Percentiles rank a stretch among this genome's conserved stretches.
Conservation (phyloP, 2,113 vertebrate species). For the Nibea coibor region DNA sequence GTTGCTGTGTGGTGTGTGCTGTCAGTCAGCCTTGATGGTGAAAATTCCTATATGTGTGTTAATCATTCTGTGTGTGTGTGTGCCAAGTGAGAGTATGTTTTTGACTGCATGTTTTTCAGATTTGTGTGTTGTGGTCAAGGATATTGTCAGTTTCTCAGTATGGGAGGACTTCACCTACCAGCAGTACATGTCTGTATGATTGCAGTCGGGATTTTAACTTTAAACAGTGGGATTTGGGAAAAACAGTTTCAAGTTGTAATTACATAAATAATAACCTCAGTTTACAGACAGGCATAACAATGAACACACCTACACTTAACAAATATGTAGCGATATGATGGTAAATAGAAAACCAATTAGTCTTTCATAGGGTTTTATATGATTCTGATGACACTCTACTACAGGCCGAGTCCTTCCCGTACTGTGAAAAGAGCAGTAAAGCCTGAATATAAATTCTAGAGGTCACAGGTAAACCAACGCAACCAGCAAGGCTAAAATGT, state of each 20-base stretch:
- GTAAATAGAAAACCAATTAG: too few relatives aligned
- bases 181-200: neutral
- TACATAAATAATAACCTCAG: too few relatives aligned
- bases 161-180: neutral
- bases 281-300: too few relatives aligned
- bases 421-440: too few relatives aligned
- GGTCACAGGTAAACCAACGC: neutral
- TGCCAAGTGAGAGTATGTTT: conserved; percentile 2
- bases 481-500: neutral
- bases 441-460: neutral
- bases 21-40: conserved; percentile 52
- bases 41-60: conserved; percentile 27
- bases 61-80: neutral
- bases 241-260: too few relatives aligned
- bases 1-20: conserved; percentile 21
- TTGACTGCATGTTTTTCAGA: conserved; percentile 40
- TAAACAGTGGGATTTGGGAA: too few relatives aligned
- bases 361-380: too few relatives aligned
- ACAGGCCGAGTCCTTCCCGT: too few relatives aligned
- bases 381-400: too few relatives aligned
- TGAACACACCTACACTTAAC: too few relatives aligned
- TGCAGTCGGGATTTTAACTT: too few relatives aligned
- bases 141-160: neutral
- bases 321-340: too few relatives aligned
- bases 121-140: conserved; percentile 30